Evolutionary conservation across 2,113 vertebrate species (phyloP), one percentile per base, ranked within the genome.

Genomic region (Varanus komodoensis): DNA sequence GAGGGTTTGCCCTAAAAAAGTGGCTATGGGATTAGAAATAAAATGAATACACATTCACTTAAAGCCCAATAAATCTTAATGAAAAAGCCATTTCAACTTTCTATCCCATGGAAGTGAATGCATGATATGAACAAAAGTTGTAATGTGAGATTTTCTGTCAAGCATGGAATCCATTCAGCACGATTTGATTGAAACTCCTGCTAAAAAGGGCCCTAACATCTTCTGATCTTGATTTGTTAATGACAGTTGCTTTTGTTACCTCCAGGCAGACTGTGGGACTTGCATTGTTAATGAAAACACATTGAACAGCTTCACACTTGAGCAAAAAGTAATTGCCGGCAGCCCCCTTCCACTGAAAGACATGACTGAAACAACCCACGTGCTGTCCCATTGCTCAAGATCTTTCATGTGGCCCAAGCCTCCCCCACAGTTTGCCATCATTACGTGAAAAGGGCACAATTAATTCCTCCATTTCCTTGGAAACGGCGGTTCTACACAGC

Each of bases 221-320:
- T 87, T 67, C 90, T n/a, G 83, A 86, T 92, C 87, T 78, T 6
- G 9, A 94, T 93, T 89, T 64, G 87, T 79, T 94, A 91, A 91
- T 93, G 38, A 93, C 12, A 79, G 52, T 88, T 93, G 93, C 91
- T 94, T 89, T 90, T 90, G 34, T 75, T 89, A 91, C 87, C 93
- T 86, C 89, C 88, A 82, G 89, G 85, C 87, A 83, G 23, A 89
- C 12, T 44, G 83, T 89, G 68, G 77, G 82, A 44, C 50, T 91
- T 88, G 90, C 57, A 87, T 82, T 74, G 19, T 92, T 93, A 89
- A 89, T 84, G 64, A 94, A 89, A 95, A 93, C 94, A 61, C 95
- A 93, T 94, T 85, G 93, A 95, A 82, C 67, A 54, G 87, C 80
- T 92, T 93, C 87, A 87, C 6, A 67, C 52, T 89, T 68, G 82